Evolutionary conservation across 64 coral and sea anemone genomes (phyloP), one percentile per base, ranked within the genome.

Genomic region (Stylophora pistillata): DNA sequence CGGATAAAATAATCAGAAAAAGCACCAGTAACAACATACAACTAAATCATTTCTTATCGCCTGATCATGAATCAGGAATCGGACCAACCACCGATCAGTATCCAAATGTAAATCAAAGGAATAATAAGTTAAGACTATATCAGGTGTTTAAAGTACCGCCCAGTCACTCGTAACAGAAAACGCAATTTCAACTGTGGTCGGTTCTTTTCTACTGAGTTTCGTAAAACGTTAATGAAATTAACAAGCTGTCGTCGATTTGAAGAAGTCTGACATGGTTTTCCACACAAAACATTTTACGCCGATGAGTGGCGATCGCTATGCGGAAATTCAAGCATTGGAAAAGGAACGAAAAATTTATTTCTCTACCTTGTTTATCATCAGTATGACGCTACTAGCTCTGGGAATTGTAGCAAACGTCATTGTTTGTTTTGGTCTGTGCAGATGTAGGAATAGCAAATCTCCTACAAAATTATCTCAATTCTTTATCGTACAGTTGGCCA

Each of bases 391-490:
- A 15, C 14, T 89, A 37, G 58, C 53, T 31, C 23, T 89, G 5
- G 87, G 87, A 18, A 71, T 33, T 15, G 61, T 33, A 14, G 77
- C 66, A 47, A 89, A 79, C 29, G 79, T 64, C 6, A n/a, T 89
- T 55, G 76, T 89, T 60, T 89, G 76, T 21, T 69, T 69, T 32
- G 87, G 78, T 65, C 28, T 89, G 5, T 55, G 2, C 33, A 69
- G 27, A 27, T 33, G n/a, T 21, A 64, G 76, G 20, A 21, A 33
- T 30, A 31, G 57, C 0, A 47, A 20, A 18, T 56, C 74, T 7
- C 34, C 33, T 18, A 15, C 58, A 13, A 84, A 84, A 34, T 17
- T 89, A 30, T 76, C 87, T 5, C 69, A 66, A 29, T 77, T 89
- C 37, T 57, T 78, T 4, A 56, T 89, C 15, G 29, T 78, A 1